phyloP scores from a whole-genome alignment of 2,888 invertebrate genomes.

The Stegana nigrithorax region DNA sequence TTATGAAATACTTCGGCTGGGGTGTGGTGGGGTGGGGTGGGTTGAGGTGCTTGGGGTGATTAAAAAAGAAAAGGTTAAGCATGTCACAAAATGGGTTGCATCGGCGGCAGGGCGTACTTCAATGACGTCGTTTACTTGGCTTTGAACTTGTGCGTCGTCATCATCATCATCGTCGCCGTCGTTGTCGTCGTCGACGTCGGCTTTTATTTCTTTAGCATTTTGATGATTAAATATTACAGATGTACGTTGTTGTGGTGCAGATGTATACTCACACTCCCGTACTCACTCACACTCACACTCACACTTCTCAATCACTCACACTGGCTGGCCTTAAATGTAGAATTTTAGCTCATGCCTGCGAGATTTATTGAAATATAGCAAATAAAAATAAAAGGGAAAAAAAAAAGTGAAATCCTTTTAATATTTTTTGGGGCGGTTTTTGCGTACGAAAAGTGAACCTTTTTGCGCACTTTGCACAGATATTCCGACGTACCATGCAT shows the following conservation, averaged over 20 bases:
- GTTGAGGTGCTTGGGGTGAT: too few relatives aligned
- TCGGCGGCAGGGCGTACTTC: too few relatives aligned
- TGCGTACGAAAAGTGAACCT: constrained; percentile 15
- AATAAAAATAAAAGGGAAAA: not conserved
- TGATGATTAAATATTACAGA: constrained; percentile 12
- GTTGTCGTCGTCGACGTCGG: not conserved
- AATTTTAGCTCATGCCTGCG: not conserved
- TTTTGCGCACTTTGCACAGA: constrained; percentile 16
- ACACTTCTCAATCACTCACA: too few relatives aligned
- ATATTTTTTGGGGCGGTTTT: constrained; percentile 9
- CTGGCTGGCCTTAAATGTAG: too few relatives aligned
- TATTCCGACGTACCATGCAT: not conserved
- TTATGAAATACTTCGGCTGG: too few relatives aligned
- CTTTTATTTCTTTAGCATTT: constrained; percentile 12
- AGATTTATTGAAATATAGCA: not conserved
- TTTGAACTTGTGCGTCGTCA: not conserved
- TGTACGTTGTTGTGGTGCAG: not conserved
- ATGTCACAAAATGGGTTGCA: too few relatives aligned
- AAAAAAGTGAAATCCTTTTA: constrained; percentile 14
- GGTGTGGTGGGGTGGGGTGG: too few relatives aligned
- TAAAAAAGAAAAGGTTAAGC: too few relatives aligned
- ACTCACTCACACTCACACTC: too few relatives aligned
- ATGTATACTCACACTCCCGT: too few relatives aligned
- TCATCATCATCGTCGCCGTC: not conserved
- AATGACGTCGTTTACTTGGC: too few relatives aligned